Evolutionary conservation across 2,888 invertebrate genomes (phyloP), one percentile per base, ranked within the genome.

Genomic region (Protula sp.): DNA sequence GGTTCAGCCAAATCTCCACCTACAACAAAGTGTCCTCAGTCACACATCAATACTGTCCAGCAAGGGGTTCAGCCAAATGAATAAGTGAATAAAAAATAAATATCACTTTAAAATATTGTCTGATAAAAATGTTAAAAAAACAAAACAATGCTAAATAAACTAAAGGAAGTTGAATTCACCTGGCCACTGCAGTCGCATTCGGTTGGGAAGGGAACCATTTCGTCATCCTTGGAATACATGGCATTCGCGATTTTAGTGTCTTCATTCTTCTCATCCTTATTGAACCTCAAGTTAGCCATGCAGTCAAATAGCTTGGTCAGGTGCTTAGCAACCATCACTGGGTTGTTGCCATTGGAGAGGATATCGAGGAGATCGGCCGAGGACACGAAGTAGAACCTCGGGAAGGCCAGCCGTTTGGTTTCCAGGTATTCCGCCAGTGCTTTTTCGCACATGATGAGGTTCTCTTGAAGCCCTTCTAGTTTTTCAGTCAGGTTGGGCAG

Each of bases 371-470:
- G 83, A 84, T 97, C 97, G 56, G 93, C 94, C 5, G 94, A 94
- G 9, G 95, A 95, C 1, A 97, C 92, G 82, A 97, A 97, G 83
- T 97, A 97, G 83, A 97, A 97, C 76, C 95, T 85, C 22, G 95
- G 95, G 83, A 97, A 97, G 2, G 94, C 93, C 59, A 95, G 84
- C 72, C 97, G 86, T 82, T 97, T 97, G 0, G 95, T 95, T 85
- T 97, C 95, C 72, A 97, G 85, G 82, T 97, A 97, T 80, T 95
- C 94, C 29, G 95, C 94, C 64, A 97, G 83, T 14, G 95, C 95
- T 82, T 97, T 97, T 82, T 97, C 95, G 80, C 95, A 97, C 30
- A 95, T 85, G 0, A 89, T 88, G 62, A 97, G 83, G 77, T 92
- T 89, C 69, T 87, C 87, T 79, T 95, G 94, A 53, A 95, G 83